phyloP scores from a whole-genome alignment of 2,113 vertebrate species.

The Nanorana parkeri region DNA sequence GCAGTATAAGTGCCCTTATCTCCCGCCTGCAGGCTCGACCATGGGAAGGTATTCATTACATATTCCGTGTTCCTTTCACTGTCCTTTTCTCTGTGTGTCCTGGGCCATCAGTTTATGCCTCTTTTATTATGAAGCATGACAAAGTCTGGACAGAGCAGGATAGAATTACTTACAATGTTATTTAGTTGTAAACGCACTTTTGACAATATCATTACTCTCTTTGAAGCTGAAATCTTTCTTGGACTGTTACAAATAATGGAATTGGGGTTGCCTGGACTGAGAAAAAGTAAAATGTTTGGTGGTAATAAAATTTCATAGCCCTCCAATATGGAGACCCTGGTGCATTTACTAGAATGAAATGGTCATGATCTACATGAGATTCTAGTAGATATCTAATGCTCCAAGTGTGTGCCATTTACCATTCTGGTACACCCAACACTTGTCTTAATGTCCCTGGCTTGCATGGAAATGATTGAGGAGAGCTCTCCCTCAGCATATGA shows the following conservation, averaged over 20 bases:
- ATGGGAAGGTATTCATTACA: conserved; percentile 53
- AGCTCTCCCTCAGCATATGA: too few relatives aligned
- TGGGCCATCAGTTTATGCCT: conserved; percentile 55
- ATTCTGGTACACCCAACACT: too few relatives aligned
- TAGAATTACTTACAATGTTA: conserved; percentile 57
- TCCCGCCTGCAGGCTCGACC: conserved; percentile 43
- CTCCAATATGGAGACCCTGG: neutral
- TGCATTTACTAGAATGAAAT: too few relatives aligned
- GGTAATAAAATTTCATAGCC: neutral
- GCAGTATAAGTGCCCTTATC: conserved; percentile 46
- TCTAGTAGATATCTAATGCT: neutral
- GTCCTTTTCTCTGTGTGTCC: conserved; percentile 51
- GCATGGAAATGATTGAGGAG: too few relatives aligned
- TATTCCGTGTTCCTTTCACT: conserved; percentile 53
- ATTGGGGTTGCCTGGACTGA: neutral
- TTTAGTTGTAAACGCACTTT: conserved; percentile 38
- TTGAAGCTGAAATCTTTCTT: conserved; percentile 33
- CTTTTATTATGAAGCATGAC: conserved; percentile 51
- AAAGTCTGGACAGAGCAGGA: conserved; percentile 49
- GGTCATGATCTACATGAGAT: neutral
- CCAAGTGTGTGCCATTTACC: too few relatives aligned
- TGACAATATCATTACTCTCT: conserved; percentile 55
- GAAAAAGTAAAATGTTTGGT: neutral
- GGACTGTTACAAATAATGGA: conserved; percentile 30
- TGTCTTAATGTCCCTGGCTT: too few relatives aligned